phyloP scores from a whole-genome alignment of 2,113 vertebrate species.

The Gymnogyps californianus region DNA sequence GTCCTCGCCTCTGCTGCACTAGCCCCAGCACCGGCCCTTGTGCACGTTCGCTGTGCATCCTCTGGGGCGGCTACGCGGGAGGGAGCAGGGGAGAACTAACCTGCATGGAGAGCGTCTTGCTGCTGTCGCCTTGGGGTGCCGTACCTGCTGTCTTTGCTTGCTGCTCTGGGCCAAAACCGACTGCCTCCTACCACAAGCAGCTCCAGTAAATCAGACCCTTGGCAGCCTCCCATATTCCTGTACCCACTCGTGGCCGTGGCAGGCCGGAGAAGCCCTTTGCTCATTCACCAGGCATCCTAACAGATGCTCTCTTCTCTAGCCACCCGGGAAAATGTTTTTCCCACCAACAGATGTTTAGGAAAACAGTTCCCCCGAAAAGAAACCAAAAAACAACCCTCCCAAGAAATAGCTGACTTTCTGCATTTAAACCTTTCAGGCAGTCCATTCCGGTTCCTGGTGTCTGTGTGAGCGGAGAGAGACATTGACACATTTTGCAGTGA shows the following conservation, averaged over 20 bases:
- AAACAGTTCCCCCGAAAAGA: not conserved
- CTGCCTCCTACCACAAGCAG: not conserved
- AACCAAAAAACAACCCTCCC: not conserved
- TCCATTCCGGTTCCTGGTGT: not conserved
- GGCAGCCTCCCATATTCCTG: not conserved
- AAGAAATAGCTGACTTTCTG: not conserved
- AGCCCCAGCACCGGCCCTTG: not conserved
- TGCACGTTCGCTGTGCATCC: fast-evolving
- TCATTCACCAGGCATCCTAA: not conserved
- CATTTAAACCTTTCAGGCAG: not conserved
- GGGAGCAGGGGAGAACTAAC: not conserved
- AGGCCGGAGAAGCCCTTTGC: not conserved
- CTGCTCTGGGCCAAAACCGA: not conserved
- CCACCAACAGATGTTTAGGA: not conserved
- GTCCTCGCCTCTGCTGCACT: not conserved
- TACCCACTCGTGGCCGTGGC: not conserved
- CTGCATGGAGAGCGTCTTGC: not conserved
- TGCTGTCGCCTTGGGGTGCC: not conserved
- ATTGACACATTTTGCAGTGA: not conserved
- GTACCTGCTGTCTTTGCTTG: not conserved
- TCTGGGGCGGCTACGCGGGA: fast-evolving
- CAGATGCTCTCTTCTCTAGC: not conserved
- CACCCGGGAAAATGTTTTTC: not conserved
- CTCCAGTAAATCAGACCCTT: not conserved
- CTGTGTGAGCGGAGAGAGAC: not conserved